phyloP scores from a whole-genome alignment of 2,113 vertebrate genomes.

The Sinocyclocheilus anophthalmus region DNA sequence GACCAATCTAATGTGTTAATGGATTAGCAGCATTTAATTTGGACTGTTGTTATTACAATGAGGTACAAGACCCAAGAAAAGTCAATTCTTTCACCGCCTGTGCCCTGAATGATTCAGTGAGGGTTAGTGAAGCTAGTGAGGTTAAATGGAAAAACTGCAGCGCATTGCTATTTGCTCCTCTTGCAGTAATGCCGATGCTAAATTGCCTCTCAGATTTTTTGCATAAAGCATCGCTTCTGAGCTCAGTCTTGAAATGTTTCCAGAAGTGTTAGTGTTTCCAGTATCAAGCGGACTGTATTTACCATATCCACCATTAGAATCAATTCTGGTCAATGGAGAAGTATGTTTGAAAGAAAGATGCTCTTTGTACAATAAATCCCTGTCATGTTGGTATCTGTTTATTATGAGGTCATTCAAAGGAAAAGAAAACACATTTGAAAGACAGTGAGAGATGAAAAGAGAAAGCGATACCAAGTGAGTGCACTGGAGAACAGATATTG shows the following conservation, averaged over 20 bases:
- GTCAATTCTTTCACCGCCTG: conserved; percentile 65
- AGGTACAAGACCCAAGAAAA: conserved; percentile 68
- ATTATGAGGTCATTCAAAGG: conserved; percentile 11
- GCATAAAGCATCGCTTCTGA: not conserved
- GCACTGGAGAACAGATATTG: conserved; percentile 65
- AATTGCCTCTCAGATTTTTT: conserved; percentile 9
- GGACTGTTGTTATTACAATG: conserved; percentile 69
- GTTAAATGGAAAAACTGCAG: conserved; percentile 69
- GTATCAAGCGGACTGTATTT: conserved; percentile 13
- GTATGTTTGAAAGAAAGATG: conserved; percentile 20
- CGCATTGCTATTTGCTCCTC: conserved; percentile 64
- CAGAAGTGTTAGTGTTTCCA: conserved; percentile 24
- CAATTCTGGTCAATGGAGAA: conserved; percentile 45
- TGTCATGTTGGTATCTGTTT: conserved; percentile 41
- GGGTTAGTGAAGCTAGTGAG: conserved; percentile 60
- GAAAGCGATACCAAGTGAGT: conserved; percentile 61
- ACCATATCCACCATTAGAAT: conserved; percentile 41
- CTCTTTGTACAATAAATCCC: conserved; percentile 44
- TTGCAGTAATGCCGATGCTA: conserved; percentile 58
- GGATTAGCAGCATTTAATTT: conserved; percentile 56
- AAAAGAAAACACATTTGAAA: not conserved
- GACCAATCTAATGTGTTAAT: conserved; percentile 66
- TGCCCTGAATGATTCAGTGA: conserved; percentile 69
- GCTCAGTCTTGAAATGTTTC: conserved; percentile 21
- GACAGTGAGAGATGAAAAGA: conserved; percentile 48